Evolutionary conservation across 2,113 vertebrate genomes (phyloP), one percentile per base, ranked within the genome.

Genomic region (Leptobrachium leishanense): DNA sequence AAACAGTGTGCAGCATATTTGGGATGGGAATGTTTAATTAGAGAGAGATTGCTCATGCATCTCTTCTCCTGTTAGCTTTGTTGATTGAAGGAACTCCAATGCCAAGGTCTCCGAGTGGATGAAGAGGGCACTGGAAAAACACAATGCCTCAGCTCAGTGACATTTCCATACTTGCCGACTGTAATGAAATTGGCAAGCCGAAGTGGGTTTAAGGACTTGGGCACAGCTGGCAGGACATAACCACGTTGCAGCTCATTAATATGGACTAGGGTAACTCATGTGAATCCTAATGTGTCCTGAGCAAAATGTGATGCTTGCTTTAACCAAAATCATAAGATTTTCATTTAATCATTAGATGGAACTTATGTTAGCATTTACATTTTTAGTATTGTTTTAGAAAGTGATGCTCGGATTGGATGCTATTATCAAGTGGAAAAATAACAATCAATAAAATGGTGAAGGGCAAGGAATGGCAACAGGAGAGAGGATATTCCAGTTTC

Each of bases 151-250:
- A 40, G 77, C 15, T 64, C 71, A 74, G 63, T 80, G 77, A 80
- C 77, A 80, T 80, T 80, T 80, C 39, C 69, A 43, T 50, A 74
- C 70, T 67, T 50, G 43, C 72, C 57, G 63, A 67, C 68, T 67
- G 43, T 80, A 74, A 80, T 74, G 77, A 80, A 80, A 20, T 74
- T 80, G 77, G 77, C 77, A 80, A 80, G 70, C 76, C 68, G 71
- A 67, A 57, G 69, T 73, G 63, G 20, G 10, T 73, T 73, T 67
- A 10, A 73, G 53, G 68, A 41, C 43, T 44, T 68, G 77, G 71
- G 72, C 71, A 80, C 77, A 80, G 77, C 77, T 80, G 77, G 77
- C 70, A 80, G 53, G 65, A 50, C 71, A 80, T 44, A 73, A 74
- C 62, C 63, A 67, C 55, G n/a, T 63, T 20, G 41, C 50, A 74